Evolutionary conservation across 2,113 vertebrate species (phyloP).

Genomic region (Chloroceryle aenea): DNA sequence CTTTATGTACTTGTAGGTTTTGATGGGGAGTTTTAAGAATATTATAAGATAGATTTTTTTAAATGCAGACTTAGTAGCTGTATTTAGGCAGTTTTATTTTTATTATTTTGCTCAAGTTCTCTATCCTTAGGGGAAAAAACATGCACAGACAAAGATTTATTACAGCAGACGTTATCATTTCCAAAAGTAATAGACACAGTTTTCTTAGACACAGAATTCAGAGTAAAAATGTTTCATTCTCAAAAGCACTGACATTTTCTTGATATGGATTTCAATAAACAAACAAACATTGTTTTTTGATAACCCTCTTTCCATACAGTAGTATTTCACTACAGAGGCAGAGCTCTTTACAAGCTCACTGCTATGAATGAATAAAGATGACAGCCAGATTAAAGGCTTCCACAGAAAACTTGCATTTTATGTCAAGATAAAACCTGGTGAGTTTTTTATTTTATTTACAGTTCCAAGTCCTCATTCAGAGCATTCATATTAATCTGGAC

Average conservation of each 20-base stretch:
- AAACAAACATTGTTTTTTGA: conserved; percentile 51
- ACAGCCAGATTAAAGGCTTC: conserved; percentile 42
- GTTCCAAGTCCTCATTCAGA: not conserved
- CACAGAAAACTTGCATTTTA: conserved; percentile 36
- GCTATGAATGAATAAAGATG: conserved; percentile 25
- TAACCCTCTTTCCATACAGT: conserved; percentile 6
- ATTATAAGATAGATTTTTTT: not conserved
- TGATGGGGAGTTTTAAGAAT: not conserved
- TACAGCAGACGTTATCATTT: conserved; percentile 14
- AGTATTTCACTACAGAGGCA: conserved; percentile 28
- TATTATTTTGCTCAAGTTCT: not conserved
- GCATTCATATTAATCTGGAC: not conserved
- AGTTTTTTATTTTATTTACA: conserved; percentile 27
- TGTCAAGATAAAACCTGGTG: conserved; percentile 24
- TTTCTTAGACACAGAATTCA: conserved; percentile 44
- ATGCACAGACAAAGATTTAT: conserved; percentile 28
- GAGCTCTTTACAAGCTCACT: conserved; percentile 34
- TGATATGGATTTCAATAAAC: conserved; percentile 48
- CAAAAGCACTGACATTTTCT: conserved; percentile 35
- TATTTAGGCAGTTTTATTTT: not conserved
- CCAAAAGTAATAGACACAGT: conserved; percentile 35
- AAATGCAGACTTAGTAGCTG: not conserved
- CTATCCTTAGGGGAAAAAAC: not conserved
- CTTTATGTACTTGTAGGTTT: not conserved
- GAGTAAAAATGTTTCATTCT: conserved; percentile 42